Percentiles rank a stretch among this genome's conserved stretches.
Conservation (phyloP, 2,888 invertebrate genomes). For the Heliconius hortense region DNA sequence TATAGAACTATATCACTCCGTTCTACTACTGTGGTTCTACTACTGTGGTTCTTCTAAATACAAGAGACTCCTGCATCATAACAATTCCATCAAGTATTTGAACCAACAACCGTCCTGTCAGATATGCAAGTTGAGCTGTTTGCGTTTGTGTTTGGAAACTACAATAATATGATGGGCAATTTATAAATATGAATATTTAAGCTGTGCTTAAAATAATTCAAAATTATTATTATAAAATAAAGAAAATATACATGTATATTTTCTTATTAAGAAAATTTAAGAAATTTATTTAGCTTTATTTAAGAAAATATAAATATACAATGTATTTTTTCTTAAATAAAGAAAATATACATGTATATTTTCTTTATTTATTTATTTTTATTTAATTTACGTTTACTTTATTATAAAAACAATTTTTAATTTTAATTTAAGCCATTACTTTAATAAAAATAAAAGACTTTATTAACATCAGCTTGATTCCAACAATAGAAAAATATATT, state of each 20-base stretch:
- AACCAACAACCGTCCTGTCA: neutral
- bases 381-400: too few species aligned
- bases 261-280: too few species aligned
- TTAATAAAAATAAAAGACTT: neutral
- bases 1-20: neutral
- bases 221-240: neutral
- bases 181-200: neutral
- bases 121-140: too few species aligned
- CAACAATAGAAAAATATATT: neutral
- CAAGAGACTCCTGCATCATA: neutral
- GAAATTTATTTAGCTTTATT: too few species aligned
- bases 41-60: neutral
- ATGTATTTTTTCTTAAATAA: too few species aligned
- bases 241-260: too few species aligned
- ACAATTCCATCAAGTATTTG: neutral
- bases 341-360: too few species aligned
- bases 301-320: too few species aligned
- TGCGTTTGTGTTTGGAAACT: too few species aligned
- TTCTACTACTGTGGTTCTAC: neutral
- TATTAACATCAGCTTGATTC: neutral
- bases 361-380: too few species aligned
- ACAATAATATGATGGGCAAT: neutral
- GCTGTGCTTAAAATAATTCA: too few species aligned
- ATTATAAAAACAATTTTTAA: neutral
- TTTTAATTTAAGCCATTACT: neutral